Conservation (phyloP, 2,888 invertebrate genomes). For the Lasioglossum lativentre region DNA sequence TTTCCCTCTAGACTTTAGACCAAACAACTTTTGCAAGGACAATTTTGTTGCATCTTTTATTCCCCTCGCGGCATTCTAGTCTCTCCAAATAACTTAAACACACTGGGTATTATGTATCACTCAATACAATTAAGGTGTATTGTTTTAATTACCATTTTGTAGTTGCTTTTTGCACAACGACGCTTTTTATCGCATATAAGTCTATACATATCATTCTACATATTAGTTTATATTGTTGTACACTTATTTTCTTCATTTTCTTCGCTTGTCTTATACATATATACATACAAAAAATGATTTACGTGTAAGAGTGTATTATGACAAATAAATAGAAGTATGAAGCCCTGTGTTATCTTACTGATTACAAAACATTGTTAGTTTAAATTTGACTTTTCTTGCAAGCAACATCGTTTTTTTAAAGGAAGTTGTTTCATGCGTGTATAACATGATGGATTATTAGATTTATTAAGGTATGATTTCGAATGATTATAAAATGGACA, state of each 20-base stretch:
- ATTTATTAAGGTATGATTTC: no score
- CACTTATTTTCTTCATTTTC: constrained; percentile 53
- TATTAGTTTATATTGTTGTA: constrained; percentile 37
- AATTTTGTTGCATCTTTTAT: neutral
- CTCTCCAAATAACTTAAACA: neutral
- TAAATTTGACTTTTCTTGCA: neutral
- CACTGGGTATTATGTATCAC: constrained; percentile 11
- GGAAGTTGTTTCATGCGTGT: no score
- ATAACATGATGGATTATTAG: no score
- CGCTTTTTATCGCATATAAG: constrained; percentile 26
- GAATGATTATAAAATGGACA: no score
- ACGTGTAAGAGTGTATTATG: constrained; percentile 56
- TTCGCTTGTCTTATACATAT: constrained; percentile 44
- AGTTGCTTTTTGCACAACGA: constrained; percentile 37
- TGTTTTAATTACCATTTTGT: constrained; percentile 49
- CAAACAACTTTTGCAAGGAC: neutral
- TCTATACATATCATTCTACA: constrained; percentile 38
- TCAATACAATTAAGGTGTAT: constrained; percentile 28
- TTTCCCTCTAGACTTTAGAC: neutral
- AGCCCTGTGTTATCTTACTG: constrained; percentile 24
- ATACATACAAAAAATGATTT: constrained; percentile 33
- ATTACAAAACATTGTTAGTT: neutral
- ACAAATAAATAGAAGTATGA: constrained; percentile 48
- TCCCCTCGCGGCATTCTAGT: neutral
- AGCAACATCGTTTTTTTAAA: no score